phyloP scores from a whole-genome alignment of 2,113 vertebrate genomes.

The Phylloscopus trochilus region DNA sequence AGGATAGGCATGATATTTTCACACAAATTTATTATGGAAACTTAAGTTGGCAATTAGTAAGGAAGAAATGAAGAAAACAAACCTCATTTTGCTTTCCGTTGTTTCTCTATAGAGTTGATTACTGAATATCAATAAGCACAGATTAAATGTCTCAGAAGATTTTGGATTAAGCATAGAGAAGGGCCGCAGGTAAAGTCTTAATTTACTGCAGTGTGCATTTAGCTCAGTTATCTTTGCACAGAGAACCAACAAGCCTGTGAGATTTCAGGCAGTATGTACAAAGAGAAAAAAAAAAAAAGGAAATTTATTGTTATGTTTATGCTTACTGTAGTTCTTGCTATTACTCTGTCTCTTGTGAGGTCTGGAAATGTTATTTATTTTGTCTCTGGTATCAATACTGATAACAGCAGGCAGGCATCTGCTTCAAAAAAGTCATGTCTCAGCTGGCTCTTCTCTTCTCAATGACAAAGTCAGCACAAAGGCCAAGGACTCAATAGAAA shows the following conservation, averaged over 20 bases:
- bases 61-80: background rate
- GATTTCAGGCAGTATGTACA: background rate
- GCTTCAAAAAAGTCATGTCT: background rate
- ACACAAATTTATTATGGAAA: background rate
- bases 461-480: constrained; percentile 29
- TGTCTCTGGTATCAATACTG: background rate
- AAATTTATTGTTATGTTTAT: constrained; percentile 8
- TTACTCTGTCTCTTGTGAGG: background rate
- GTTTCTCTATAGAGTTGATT: background rate
- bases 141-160: background rate
- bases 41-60: background rate
- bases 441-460: background rate
- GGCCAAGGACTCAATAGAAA: constrained; percentile 39
- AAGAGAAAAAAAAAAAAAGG: background rate
- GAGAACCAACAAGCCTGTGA: background rate
- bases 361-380: constrained; percentile 47
- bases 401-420: background rate
- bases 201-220: background rate
- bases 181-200: background rate
- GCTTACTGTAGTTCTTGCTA: constrained; percentile 13
- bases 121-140: background rate
- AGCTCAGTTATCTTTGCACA: background rate
- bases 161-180: background rate
- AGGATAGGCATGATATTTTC: background rate
- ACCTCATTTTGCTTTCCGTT: background rate